These are phyloP conservation scores for Cyclophora albipunctata DNA, from an alignment of 2,888 invertebrate genomes.

Conservation along the genomic window DNA sequence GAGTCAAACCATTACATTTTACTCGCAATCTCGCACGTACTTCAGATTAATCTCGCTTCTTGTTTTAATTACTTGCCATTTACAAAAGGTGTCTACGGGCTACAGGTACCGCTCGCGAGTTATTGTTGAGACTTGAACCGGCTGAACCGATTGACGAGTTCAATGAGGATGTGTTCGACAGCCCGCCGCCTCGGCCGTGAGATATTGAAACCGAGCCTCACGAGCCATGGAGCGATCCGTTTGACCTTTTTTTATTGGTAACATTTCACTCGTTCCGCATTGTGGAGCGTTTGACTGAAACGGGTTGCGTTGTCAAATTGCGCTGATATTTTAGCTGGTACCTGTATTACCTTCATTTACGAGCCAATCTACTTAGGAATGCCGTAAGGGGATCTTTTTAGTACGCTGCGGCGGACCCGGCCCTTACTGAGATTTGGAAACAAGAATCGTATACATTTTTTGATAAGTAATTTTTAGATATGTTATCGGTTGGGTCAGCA, in stretches of 20 bases:
- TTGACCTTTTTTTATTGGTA: slow-evolving; percentile 68
- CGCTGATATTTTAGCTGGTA: slow-evolving; percentile 50
- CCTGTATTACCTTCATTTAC: slow-evolving; percentile 49
- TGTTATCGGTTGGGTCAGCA: neutral
- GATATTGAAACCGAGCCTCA: slow-evolving; percentile 66
- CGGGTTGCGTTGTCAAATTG: slow-evolving; percentile 62
- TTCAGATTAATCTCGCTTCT: slow-evolving; percentile 18
- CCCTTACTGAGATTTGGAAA: slow-evolving; percentile 18
- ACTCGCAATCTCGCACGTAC: slow-evolving; percentile 6
- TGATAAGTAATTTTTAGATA: neutral
- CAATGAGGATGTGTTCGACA: slow-evolving; percentile 57
- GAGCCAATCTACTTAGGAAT: slow-evolving; percentile 36
- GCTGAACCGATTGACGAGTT: slow-evolving; percentile 48
- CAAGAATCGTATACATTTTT: slow-evolving; percentile 12
- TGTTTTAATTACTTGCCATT: slow-evolving; percentile 21
- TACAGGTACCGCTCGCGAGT: slow-evolving; percentile 17
- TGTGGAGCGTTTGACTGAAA: slow-evolving; percentile 57
- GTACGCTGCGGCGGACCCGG: slow-evolving; percentile 22
- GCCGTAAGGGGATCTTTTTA: slow-evolving; percentile 40
- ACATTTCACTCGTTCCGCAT: slow-evolving; percentile 67
- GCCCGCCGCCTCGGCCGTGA: slow-evolving; percentile 43
- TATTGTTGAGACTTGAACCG: slow-evolving; percentile 27
- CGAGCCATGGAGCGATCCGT: slow-evolving; percentile 53
- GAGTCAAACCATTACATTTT: slow-evolving; percentile 16
- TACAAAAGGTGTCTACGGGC: slow-evolving; percentile 5